Base-by-base conservation (phyloP, 2,888 invertebrate genomes). In the Calliopum simillimum region DNA sequence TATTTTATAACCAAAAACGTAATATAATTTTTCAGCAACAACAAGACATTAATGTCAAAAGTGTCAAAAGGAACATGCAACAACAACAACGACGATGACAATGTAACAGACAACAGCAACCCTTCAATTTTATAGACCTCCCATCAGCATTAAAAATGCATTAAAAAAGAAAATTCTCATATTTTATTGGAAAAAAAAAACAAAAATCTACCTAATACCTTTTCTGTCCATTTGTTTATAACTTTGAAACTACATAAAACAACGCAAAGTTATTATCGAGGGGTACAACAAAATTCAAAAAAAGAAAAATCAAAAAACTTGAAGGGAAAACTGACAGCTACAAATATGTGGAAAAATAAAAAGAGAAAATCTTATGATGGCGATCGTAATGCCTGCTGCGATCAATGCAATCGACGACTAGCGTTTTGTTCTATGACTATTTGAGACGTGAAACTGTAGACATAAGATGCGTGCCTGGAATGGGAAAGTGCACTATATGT, bases 41-140 rank as follows among this genome's bases (percentile, higher is more conserved):
- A 79, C 79, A 79, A 80, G 74, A 75, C 79, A 81, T 79, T 76
- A 76, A 79, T 81, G 80, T 81, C 81, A 80, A 76, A 80, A 79
- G 76, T 77, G 79, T 79, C 81, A 81, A 74, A 25, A 76, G 76
- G 21, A 19, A 58, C 59, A 23, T 19, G 25, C 56, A 49, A 67
- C 66, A 62, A 14, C 21, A 53, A 56, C 63, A 63, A 56, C 16
- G 51, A 65, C 68, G 61, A n/a, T 21, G 19, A 19, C 46, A 55
- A 69, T 49, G 16, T 19, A 33, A 58, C 25, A 21, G 19, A 49
- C 25, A 59, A 43, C 14, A 13, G 41, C 19, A 51, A 73, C 61
- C 68, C 72, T 70, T 63, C 73, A 72, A 71, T 74, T 76, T 68
- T 55, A 73, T 72, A 76, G 81, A 81, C 79, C 80, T 80, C 79